Base-by-base conservation (phyloP, 2,888 invertebrate species). In the Amphipoea oculea region DNA sequence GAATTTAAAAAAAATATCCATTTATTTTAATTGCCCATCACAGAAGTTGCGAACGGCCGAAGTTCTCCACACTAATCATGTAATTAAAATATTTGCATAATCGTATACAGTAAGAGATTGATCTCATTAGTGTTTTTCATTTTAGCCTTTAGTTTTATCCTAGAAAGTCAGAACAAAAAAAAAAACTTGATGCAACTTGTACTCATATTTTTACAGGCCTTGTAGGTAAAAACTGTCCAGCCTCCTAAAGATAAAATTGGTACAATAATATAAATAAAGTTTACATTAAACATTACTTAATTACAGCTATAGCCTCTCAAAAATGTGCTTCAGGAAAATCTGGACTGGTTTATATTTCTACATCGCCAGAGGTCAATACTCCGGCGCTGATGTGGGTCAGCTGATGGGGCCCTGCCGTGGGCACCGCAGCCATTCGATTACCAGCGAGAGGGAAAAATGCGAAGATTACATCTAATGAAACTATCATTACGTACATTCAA, bases 281-380 rank as follows among this genome's bases (percentile, higher is more conserved):
- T 68, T 48, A 48, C n/a, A 71, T 66, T 77, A 67, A n/a, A 72
- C 9, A 54, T 29, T 29, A 62, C 17, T 74, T 68, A 54, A 72
- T 36, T 57, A 66, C 40, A 66, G 29, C 81, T 79, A 85, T 82
- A 85, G 74, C 75, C 82, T 86, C 82, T 86, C 76, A 75, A 86
- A 87, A 88, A 85, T 82, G 84, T 89, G 88, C 86, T 89, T 90
- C 90, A 90, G 86, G 82, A 92, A 92, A 93, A 91, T 93, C 91
- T 92, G 92, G 90, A 89, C 90, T 93, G 92, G 89, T 92, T 92
- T 92, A 93, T 93, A 90, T 92, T 92, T 92, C 93, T 93, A 91
- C 90, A 83, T 83, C 86, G 91, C 86, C 66, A 42, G 92, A 92
- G 95, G 95, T 96, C 95, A 94, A 94, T 95, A 94, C 93, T 93